A percentile compares a stretch with the other conserved stretches of the same genome.
These are phyloP conservation scores for Drepana falcataria DNA, from an alignment of 2,888 invertebrate genomes.

Conservation along the genomic window DNA sequence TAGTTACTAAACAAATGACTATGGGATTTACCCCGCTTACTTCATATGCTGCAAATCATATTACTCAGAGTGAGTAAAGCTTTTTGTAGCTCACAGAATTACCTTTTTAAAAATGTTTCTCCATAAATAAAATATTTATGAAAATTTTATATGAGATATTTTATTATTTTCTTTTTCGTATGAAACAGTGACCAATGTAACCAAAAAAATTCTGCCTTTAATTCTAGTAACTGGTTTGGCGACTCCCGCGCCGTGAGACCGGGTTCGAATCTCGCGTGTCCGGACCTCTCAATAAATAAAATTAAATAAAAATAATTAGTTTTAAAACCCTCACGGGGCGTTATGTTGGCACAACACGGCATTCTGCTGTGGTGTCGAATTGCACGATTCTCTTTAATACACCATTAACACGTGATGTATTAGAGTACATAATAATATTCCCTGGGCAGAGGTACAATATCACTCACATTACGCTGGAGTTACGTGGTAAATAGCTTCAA, in stretches of 20 bases:
- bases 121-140: no score
- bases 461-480: no score
- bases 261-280: conserved; percentile 48
- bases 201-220: conserved; percentile 27
- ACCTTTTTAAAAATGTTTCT: no score
- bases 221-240: conserved; percentile 50
- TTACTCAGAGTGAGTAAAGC: no score
- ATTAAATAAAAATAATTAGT: conserved; percentile 71
- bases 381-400: conserved; percentile 55
- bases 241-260: conserved; percentile 41
- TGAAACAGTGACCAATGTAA: background rate
- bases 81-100: no score
- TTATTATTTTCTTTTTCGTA: background rate
- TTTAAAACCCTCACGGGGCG: conserved; percentile 35
- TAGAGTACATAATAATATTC: conserved; percentile 14
- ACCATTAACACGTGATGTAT: conserved; percentile 38
- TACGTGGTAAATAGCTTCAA: no score
- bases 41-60: no score
- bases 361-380: conserved; percentile 50
- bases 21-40: no score
- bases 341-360: conserved; percentile 56
- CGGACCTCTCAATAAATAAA: conserved; percentile 59
- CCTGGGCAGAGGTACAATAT: no score
- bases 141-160: background rate
- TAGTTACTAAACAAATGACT: no score